These are phyloP conservation scores for Aldrovandia affinis DNA, from an alignment of 2,797 vertebrate species.

Conservation along the genomic window DNA sequence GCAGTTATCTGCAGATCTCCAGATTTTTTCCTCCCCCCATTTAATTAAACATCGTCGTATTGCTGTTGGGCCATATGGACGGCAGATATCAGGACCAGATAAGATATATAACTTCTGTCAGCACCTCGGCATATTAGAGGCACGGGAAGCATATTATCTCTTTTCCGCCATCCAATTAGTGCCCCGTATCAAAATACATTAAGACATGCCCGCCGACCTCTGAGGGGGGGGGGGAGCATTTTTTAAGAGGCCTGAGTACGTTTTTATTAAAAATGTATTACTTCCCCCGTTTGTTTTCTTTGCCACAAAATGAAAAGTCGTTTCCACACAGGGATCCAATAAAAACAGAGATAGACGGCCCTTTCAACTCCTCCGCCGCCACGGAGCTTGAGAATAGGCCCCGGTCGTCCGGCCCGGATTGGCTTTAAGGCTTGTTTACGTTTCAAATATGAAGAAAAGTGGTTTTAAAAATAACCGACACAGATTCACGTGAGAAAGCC, in stretches of 20 bases:
- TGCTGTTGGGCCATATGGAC: slow-evolving; percentile 73
- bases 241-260: slow-evolving; percentile 47
- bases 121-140: slow-evolving; percentile 75
- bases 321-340: slow-evolving; percentile 57
- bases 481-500: slow-evolving; percentile 47
- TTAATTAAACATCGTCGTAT: slow-evolving; percentile 81
- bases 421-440: slow-evolving; percentile 49
- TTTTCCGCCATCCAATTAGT: slow-evolving; percentile 73
- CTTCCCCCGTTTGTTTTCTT: slow-evolving; percentile 64
- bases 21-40: slow-evolving; percentile 71
- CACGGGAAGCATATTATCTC: slow-evolving; percentile 72
- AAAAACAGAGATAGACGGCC: slow-evolving; percentile 57
- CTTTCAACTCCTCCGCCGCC: slow-evolving; percentile 45
- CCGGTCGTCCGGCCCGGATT: slow-evolving; percentile 43
- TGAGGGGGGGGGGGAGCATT: slow-evolving; percentile 45
- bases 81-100: slow-evolving; percentile 81
- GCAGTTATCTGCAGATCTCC: slow-evolving; percentile 75
- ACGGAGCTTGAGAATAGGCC: slow-evolving; percentile 43
- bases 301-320: slow-evolving; percentile 61
- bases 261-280: slow-evolving; percentile 66
- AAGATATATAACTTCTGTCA: slow-evolving; percentile 82
- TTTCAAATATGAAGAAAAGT: slow-evolving; percentile 34
- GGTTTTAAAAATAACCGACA: slow-evolving; percentile 49
- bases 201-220: slow-evolving; percentile 58
- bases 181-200: slow-evolving; percentile 74